A percentile compares a stretch with the other conserved stretches of the same genome.
Evolutionary conservation across 2,888 invertebrate genomes (phyloP).

Genomic region (Cosmopolites sordidus): DNA sequence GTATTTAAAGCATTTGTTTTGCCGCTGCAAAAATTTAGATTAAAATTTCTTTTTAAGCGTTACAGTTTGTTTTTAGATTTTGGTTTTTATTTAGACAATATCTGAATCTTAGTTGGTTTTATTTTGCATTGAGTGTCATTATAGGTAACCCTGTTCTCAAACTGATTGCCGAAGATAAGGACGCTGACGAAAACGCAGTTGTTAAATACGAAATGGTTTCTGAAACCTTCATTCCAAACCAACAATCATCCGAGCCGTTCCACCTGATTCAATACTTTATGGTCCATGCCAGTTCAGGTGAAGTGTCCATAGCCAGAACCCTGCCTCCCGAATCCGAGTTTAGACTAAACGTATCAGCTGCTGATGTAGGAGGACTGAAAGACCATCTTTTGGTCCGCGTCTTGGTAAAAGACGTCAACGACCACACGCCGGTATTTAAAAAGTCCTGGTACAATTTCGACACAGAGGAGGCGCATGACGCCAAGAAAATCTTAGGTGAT

Average conservation of each 20-base stretch:
- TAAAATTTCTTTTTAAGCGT: too few species aligned
- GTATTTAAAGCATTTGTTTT: too few species aligned
- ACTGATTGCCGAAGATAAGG: constrained; percentile 68
- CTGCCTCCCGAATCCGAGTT: constrained; percentile 73
- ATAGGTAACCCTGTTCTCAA: constrained; percentile 55
- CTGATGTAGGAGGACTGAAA: constrained; percentile 69
- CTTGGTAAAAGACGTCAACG: constrained; percentile 75
- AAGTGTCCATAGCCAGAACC: constrained; percentile 65
- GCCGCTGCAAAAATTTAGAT: too few species aligned
- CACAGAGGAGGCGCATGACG: constrained; percentile 73
- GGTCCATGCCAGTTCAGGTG: constrained; percentile 71
- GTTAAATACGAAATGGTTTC: constrained; percentile 67
- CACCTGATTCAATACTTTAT: constrained; percentile 65
- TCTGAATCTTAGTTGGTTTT: too few species aligned
- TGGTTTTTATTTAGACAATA: too few species aligned
- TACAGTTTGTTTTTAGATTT: too few species aligned
- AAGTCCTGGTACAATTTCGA: constrained; percentile 81
- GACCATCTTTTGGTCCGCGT: constrained; percentile 68
- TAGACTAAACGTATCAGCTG: constrained; percentile 68
- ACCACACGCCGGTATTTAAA: constrained; percentile 78
- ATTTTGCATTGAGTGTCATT: too few species aligned
- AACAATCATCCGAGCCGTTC: constrained; percentile 48
- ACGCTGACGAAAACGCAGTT: constrained; percentile 65
- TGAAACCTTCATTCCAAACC: constrained; percentile 61
- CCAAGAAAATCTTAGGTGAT: constrained; percentile 66